phyloP scores from a whole-genome alignment of 2,888 invertebrate species.

The Pterostichus madidus region DNA sequence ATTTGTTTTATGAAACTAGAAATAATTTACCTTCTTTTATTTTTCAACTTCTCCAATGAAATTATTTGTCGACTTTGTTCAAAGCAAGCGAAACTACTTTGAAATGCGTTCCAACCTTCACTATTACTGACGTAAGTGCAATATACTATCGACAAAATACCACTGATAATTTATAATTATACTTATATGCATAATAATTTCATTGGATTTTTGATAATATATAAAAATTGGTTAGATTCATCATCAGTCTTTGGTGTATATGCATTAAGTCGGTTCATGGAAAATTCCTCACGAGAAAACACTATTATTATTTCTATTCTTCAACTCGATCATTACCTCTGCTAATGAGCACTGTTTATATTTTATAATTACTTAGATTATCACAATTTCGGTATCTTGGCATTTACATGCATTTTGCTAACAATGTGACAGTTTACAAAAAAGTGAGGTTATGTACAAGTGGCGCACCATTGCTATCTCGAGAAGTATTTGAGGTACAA shows the following conservation, averaged over 20 bases:
- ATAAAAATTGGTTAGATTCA: constrained; percentile 20
- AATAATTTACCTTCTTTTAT: constrained; percentile 30
- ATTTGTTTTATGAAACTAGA: constrained; percentile 15
- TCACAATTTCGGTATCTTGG: too few relatives aligned
- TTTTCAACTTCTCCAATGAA: not conserved
- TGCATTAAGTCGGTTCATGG: constrained; percentile 31
- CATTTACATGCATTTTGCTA: too few relatives aligned
- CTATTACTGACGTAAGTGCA: not conserved
- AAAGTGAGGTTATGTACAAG: too few relatives aligned
- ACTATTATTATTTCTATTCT: not conserved
- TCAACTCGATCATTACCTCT: too few relatives aligned
- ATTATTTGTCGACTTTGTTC: not conserved
- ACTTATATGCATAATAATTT: constrained; percentile 40
- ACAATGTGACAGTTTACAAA: too few relatives aligned
- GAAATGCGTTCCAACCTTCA: not conserved
- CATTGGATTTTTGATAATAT: constrained; percentile 49
- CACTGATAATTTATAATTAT: not conserved
- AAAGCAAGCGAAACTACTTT: not conserved
- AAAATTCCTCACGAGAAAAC: not conserved
- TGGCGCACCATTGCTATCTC: too few relatives aligned
- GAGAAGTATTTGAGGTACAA: too few relatives aligned
- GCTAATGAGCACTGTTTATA: too few relatives aligned
- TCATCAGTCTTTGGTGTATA: constrained; percentile 66
- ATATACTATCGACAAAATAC: not conserved
- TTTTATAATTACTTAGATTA: too few relatives aligned